Evolutionary conservation across 2,113 vertebrate species (phyloP), one percentile per base, ranked within the genome.

Genomic region (Mustelus asterias): DNA sequence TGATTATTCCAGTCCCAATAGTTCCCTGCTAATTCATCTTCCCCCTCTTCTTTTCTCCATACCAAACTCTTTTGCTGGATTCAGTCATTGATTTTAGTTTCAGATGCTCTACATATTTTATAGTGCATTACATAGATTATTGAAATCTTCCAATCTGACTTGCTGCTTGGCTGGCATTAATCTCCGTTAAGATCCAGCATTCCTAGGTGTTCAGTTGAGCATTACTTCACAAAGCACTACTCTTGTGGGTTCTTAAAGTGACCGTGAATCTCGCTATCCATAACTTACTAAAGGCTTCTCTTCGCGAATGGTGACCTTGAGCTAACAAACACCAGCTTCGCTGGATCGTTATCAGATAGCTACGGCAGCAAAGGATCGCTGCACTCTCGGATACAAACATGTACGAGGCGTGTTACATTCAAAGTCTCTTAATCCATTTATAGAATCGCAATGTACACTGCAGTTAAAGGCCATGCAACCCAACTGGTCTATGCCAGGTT

Each of bases 61-160:
- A 16, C 41, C 37, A 95, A 70, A 72, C 65, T 37, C 41, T 95
- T 26, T 76, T 54, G 26, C 37, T 29, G 41, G 24, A 48, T 95
- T 72, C 44, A 72, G 48, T 48, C 69, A 72, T 76, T 95, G 67
- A 72, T 70, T 95, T 95, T 95, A 72, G 94, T 72, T 95, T 95
- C 44, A 54, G 69, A 95, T 95, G 65, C 65, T 95, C 44, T 44
- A 95, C 26, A 95, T 95, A 95, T 95, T 70, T 95, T 95, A 69
- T 95, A 72, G 67, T 44, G 69, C 67, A 95, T 72, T 72, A 93
- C 89, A 93, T 65, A 93, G 65, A 72, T 95, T 95, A 95, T 95
- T 41, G 65, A 95, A 70, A 70, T 95, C 65, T 70, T 95, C 18
- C 37, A 95, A 95, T 44, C 41, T 70, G 22, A 44, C 54, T 67